These are phyloP conservation scores for Malurus leucopterus DNA, from an alignment of 2,797 vertebrate genomes.

Conservation along the genomic window DNA sequence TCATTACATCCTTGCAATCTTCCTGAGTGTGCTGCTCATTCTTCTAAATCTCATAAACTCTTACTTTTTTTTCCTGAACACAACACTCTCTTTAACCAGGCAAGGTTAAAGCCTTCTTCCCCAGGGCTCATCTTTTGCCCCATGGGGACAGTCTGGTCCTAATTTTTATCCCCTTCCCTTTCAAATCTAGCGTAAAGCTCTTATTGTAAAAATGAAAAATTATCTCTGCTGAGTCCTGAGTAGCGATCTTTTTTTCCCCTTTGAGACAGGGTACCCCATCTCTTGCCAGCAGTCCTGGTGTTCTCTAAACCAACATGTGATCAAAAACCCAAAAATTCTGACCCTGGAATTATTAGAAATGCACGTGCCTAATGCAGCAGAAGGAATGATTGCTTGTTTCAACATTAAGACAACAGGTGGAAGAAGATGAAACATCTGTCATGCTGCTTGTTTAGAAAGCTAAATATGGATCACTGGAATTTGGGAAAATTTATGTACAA, in stretches of 20 bases:
- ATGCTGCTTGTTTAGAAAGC: neutral
- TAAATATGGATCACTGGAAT: neutral
- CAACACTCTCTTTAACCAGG: neutral
- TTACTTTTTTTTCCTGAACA: neutral
- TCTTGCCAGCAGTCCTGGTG: neutral
- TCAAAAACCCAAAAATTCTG: fast-evolving
- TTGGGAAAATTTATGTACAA: neutral
- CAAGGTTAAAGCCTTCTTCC: neutral
- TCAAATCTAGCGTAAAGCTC: neutral
- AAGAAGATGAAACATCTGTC: neutral
- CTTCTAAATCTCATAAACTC: neutral
- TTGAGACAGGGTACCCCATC: neutral
- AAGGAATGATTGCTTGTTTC: neutral
- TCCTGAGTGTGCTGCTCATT: neutral
- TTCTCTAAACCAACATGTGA: fast-evolving
- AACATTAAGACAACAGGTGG: neutral
- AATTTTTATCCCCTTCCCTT: neutral
- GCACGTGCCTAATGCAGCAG: neutral
- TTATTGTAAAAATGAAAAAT: neutral
- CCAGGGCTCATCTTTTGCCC: neutral
- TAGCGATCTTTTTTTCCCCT: neutral
- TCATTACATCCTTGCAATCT: neutral
- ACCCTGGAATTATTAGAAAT: neutral
- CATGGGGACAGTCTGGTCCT: neutral
- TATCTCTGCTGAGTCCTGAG: neutral